Base-by-base conservation (phyloP, 2,797 vertebrate genomes). In the Streptopelia turtur region DNA sequence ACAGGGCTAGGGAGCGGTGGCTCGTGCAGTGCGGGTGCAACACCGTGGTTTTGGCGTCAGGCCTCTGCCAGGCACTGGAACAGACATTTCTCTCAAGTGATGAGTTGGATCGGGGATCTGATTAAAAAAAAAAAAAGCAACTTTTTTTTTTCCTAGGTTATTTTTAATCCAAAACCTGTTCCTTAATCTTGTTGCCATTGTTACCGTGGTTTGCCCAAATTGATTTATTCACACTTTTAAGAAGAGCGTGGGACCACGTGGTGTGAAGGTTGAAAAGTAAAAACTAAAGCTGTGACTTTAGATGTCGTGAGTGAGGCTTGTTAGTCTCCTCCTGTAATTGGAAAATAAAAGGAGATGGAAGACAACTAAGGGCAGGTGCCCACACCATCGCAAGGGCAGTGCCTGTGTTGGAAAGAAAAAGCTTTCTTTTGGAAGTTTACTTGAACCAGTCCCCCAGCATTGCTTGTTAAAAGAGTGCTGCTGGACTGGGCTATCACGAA, bases 1-100 rank as follows among this genome's bases (percentile, higher is more conserved):
- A 0, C 28, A 30, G 56, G 35, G 0, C 0, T 22, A 30, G 31
- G 25, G 31, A 17, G 0, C 4, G 3, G 15, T 4, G 49, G 13
- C 8, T 37, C 5, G 3, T 0, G 0, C 15, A 11, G 20, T 4
- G 5, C 5, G 6, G 41, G 23, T 21, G 14, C 24, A 50, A 18
- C 21, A 0, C 25, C 5, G 4, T 27, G 35, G 3, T 1, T n/a
- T 59, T 74, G 56, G 9, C 10, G 1, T 17, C 31, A n/a, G 3
- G 16, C 47, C 31, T 24, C 31, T 41, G 20, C 9, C 25, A 57
- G 47, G 16, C 57, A 31, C 65, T 66, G 20, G 13, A 57, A 11
- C 20, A 25, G 6, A 13, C 3, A 0, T 59, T 61, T 47, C 8
- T 66, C 11, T 30, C 30, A 25, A 0, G 13, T 1, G 31, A 6